Base-by-base conservation (phyloP, 2,113 vertebrate species). In the Sinocyclocheilus anshuiensis region DNA sequence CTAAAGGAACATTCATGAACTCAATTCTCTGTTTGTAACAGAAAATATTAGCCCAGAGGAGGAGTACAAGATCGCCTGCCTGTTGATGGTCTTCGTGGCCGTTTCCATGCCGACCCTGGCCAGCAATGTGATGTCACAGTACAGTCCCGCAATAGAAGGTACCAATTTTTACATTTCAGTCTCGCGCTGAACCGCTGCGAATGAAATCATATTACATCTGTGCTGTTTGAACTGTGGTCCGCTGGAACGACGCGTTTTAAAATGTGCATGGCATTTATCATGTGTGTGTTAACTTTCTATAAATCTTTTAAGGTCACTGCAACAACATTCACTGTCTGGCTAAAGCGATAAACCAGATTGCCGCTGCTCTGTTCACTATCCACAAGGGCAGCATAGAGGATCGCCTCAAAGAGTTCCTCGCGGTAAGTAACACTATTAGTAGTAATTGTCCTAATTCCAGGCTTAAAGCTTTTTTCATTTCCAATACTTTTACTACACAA, bases 351-450 rank as follows among this genome's bases (percentile, higher is more conserved):
- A 99, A 99, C 94, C 98, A 99, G 95, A 99, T 99, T 22, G 98
- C 98, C 81, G 98, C 98, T 33, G 98, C 98, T 86, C 96, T 99
- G 78, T 99, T 99, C 91, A 99, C 98, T 90, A 99, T 99, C 93
- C 98, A 99, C 94, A 99, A 99, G 94, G 98, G 98, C 89, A 99
- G 98, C 96, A 99, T 99, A 88, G 98, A 99, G 93, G 98, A 99
- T 84, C 97, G 98, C 42, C 97, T 99, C 11, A 99, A 99, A 89
- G 98, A 99, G 94, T 99, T 99, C 92, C 92, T 99, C 89, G 98
- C 98, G n/a, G 98, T 99, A 96, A 88, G 77, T 59, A 79, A 75
- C 81, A 36, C 7, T 2, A 36, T 20, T 71, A 36, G 67, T 16
- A 9, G 67, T 18, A 74, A n/a, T 74, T 22, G 36, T 77, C 13